A percentile compares a stretch with the other conserved stretches of the same genome.
Evolutionary conservation across 2,888 invertebrate species (phyloP).

Genomic region (Scaptomyza caliginosa): DNA sequence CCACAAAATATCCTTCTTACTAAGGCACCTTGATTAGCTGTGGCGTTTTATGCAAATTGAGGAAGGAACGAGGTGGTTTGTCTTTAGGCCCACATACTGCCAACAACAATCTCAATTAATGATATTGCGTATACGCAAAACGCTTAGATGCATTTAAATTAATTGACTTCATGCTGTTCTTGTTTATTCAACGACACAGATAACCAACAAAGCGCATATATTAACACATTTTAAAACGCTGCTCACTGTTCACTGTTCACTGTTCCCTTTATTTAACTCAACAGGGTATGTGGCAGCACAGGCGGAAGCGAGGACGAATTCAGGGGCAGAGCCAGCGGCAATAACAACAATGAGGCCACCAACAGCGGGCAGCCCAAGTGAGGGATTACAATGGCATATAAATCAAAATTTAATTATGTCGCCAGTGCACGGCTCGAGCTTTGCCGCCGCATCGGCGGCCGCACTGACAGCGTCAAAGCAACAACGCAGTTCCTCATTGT

Average conservation of each 20-base stretch:
- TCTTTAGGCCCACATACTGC: conserved; percentile 18
- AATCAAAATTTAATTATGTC: conserved; percentile 84
- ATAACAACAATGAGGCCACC: conserved; percentile 37
- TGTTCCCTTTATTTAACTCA: conserved; percentile 13
- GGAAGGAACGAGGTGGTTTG: not conserved
- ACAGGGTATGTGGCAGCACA: conserved; percentile 46
- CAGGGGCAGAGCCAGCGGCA: conserved; percentile 21
- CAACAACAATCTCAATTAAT: conserved; percentile 59
- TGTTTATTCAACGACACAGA: conserved; percentile 63
- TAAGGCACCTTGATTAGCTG: conserved; percentile 60
- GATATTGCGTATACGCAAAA: conserved; percentile 68
- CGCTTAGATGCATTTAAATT: conserved; percentile 68
- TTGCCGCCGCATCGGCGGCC: conserved; percentile 56
- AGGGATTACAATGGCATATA: conserved; percentile 78
- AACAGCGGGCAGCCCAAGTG: conserved; percentile 46
- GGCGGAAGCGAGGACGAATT: no score
- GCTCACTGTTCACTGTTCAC: not conserved
- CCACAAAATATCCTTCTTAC: conserved; percentile 31
- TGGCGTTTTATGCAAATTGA: conserved; percentile 61
- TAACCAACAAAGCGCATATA: conserved; percentile 51
- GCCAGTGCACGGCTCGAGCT: conserved; percentile 53
- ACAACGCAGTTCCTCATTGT: not conserved
- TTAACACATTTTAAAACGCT: conserved; percentile 74
- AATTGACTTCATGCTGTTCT: conserved; percentile 80
- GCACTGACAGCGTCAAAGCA: conserved; percentile 48